phyloP scores from a whole-genome alignment of 2,113 vertebrate genomes.

The Fregata magnificens region DNA sequence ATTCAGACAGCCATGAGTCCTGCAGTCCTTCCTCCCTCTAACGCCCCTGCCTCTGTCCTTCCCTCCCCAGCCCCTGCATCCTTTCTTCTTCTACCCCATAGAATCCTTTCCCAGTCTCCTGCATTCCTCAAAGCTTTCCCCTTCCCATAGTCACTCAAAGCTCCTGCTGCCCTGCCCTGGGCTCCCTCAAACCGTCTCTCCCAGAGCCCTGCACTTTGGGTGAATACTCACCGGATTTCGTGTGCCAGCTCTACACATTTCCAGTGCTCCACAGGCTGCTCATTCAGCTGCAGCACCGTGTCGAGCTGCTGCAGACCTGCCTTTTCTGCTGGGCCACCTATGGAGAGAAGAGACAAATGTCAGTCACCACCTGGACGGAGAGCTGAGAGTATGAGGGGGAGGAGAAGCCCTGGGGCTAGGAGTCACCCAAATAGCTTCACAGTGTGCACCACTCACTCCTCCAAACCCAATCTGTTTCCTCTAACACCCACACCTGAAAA shows the following conservation, averaged over 20 bases:
- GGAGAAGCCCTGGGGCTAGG: neutral
- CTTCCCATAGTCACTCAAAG: neutral
- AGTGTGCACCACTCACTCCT: neutral
- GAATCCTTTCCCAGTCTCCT: neutral
- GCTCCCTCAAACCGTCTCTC: neutral
- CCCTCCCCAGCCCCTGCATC: neutral
- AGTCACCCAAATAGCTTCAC: neutral
- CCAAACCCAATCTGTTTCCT: neutral
- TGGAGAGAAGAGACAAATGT: neutral
- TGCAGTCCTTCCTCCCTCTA: neutral
- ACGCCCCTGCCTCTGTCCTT: neutral
- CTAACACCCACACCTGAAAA: neutral
- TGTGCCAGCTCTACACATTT: conserved; percentile 94
- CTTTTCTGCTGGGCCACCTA: conserved; percentile 91
- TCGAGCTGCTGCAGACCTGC: conserved; percentile 92
- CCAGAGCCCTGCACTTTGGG: neutral
- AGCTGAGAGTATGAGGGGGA: neutral
- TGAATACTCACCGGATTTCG: conserved; percentile 82
- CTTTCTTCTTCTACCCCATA: neutral
- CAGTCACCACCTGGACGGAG: neutral
- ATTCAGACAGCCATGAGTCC: fast-evolving
- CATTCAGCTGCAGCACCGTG: conserved; percentile 89
- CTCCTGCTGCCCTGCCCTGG: neutral
- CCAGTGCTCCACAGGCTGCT: conserved; percentile 92
- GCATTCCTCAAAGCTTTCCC: neutral